These are phyloP conservation scores for Operophtera brumata DNA, from an alignment of 2,888 invertebrate genomes.

Conservation along the genomic window DNA sequence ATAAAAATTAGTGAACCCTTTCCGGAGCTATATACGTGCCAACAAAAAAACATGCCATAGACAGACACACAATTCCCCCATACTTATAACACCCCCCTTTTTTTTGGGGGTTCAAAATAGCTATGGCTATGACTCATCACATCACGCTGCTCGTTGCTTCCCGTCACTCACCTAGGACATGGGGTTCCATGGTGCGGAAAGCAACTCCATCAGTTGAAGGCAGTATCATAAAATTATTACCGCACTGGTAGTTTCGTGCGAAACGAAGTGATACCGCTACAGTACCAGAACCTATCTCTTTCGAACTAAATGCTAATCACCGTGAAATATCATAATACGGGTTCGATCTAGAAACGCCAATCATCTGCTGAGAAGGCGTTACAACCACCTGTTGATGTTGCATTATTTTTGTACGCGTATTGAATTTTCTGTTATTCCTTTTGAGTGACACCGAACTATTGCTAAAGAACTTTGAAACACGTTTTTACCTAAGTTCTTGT, in stretches of 20 bases:
- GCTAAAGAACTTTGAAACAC: neutral
- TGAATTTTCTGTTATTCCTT: slow-evolving; percentile 3
- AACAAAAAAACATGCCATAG: too few species aligned
- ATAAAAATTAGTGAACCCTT: too few species aligned
- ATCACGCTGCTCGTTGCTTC: neutral
- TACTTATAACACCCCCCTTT: too few species aligned
- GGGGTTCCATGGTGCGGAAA: too few species aligned
- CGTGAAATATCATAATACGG: slow-evolving; percentile 37
- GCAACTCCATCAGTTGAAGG: neutral
- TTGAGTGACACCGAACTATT: neutral
- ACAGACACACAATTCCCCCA: too few species aligned
- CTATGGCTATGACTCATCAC: too few species aligned
- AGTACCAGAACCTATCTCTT: slow-evolving; percentile 41
- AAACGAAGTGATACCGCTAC: slow-evolving; percentile 38
- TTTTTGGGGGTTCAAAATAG: too few species aligned
- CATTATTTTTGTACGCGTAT: slow-evolving; percentile 26
- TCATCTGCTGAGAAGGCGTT: slow-evolving; percentile 48
- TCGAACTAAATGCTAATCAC: slow-evolving; percentile 37
- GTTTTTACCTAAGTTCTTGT: too few species aligned
- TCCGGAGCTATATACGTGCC: too few species aligned
- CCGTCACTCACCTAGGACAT: neutral
- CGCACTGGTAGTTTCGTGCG: slow-evolving; percentile 26
- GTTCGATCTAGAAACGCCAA: slow-evolving; percentile 56
- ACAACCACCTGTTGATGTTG: slow-evolving; percentile 27
- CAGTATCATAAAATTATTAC: slow-evolving; percentile 5